phyloP scores from a whole-genome alignment of 2,888 invertebrate genomes.

The Epiperipatus broadwayi region DNA sequence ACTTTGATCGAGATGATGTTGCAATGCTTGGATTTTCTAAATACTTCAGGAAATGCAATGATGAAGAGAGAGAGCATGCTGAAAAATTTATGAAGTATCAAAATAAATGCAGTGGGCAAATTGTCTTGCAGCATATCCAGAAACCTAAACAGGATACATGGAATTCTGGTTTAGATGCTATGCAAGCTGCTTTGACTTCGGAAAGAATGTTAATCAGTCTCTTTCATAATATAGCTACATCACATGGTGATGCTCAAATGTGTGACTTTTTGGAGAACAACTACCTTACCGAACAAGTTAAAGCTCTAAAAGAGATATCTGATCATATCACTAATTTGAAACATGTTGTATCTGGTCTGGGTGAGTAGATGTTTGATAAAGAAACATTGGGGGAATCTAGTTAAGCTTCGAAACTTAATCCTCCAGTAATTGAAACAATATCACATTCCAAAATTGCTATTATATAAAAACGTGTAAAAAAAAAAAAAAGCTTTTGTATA shows the following conservation, averaged over 20 bases:
- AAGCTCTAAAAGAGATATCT: constrained; percentile 38
- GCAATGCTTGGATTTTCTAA: constrained; percentile 31
- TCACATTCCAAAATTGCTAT: too few relatives aligned
- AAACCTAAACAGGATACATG: constrained; percentile 44
- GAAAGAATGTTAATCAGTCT: constrained; percentile 57
- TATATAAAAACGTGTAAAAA: too few relatives aligned
- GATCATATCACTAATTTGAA: constrained; percentile 52
- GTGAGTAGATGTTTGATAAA: constrained; percentile 38
- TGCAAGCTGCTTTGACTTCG: constrained; percentile 52
- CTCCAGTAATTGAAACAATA: too few relatives aligned
- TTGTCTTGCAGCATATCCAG: constrained; percentile 42
- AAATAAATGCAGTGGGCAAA: constrained; percentile 55
- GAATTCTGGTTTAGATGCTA: constrained; percentile 46
- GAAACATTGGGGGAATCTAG: too few relatives aligned
- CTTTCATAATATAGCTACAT: constrained; percentile 44
- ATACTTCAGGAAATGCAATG: constrained; percentile 29
- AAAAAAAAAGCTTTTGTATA: too few relatives aligned
- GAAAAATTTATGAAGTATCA: constrained; percentile 28
- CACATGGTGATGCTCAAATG: too few relatives aligned
- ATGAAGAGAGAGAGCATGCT: constrained; percentile 34
- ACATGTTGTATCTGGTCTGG: constrained; percentile 42
- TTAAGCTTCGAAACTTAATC: too few relatives aligned
- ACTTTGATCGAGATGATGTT: constrained; percentile 34
- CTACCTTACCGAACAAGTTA: constrained; percentile 16
- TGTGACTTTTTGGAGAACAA: constrained; percentile 25